phyloP scores from a whole-genome alignment of 2,113 vertebrate genomes.

The Blennius ocellaris region DNA sequence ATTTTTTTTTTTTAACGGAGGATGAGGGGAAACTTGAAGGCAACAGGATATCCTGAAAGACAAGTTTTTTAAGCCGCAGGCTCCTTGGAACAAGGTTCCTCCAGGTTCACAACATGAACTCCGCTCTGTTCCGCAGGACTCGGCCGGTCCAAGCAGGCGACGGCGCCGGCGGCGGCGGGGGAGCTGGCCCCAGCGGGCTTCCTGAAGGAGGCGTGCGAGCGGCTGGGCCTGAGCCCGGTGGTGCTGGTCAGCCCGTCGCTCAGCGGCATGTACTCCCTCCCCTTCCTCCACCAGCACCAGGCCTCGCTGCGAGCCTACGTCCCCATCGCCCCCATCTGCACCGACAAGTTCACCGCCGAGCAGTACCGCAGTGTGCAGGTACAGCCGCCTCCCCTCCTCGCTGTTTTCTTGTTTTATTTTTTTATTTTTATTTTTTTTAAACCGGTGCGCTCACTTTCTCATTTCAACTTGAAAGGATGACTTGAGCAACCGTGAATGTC shows the following conservation, averaged over 20 bases:
- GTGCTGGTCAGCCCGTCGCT: slow-evolving; percentile 95
- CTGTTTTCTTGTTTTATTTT: neutral
- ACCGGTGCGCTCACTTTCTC: neutral
- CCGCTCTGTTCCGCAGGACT: slow-evolving; percentile 80
- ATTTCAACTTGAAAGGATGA: slow-evolving; percentile 27
- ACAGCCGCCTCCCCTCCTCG: slow-evolving; percentile 1
- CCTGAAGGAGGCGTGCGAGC: slow-evolving; percentile 86
- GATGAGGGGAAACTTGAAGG: too few relatives aligned
- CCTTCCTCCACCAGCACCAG: slow-evolving; percentile 88
- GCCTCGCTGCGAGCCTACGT: slow-evolving; percentile 88
- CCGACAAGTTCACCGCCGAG: slow-evolving; percentile 87
- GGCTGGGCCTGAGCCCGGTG: slow-evolving; percentile 81
- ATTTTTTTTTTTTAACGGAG: too few relatives aligned
- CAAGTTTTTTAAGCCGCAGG: too few relatives aligned
- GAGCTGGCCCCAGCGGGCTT: slow-evolving; percentile 87
- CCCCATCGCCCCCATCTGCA: slow-evolving; percentile 96
- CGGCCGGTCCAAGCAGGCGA: slow-evolving; percentile 86
- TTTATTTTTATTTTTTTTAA: neutral
- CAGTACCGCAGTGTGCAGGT: slow-evolving; percentile 91
- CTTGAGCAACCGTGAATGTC: slow-evolving; percentile 41
- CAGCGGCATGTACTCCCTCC: slow-evolving; percentile 97
- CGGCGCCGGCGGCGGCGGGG: slow-evolving; percentile 84
- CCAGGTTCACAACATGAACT: too few relatives aligned
- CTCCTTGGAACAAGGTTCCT: too few relatives aligned
- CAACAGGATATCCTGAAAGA: too few relatives aligned